Base-by-base conservation (phyloP, 2,888 invertebrate genomes). In the Sesia apiformis region DNA sequence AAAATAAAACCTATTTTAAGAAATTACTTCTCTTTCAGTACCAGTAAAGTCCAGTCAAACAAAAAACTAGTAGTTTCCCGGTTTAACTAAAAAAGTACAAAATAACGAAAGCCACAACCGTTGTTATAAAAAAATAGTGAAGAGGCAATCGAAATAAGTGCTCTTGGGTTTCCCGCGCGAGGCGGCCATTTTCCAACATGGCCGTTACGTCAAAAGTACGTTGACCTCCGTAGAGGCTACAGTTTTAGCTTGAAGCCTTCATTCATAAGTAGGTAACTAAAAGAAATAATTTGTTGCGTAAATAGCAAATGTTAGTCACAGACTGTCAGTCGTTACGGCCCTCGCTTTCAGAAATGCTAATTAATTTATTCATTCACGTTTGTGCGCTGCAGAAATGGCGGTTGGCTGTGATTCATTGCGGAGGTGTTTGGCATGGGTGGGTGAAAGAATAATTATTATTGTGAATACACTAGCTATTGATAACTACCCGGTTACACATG, bases 91-190 rank as follows among this genome's bases (percentile, higher is more conserved):
- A 63, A 66, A 59, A 58, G 58, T 60, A 67, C 60, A 58, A 63
- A 65, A 61, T 65, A 60, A 63, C 56, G 59, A 60, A 66, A 69
- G 64, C 67, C 65, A 60, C 66, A 64, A 60, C 57, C 23, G 23
- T 23, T 58, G 59, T 67, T 63, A 65, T 65, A 68, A 67, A 57
- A 23, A 68, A 72, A 70, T 68, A 70, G 69, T 72, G 67, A 69
- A 75, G 76, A 72, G 71, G 78, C 78, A 78, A 81, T 84, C 77
- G 69, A 69, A 76, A 66, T 76, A 70, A 81, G 81, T 80, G 77
- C 76, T 74, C 76, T 79, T 63, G 72, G 79, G 69, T 76, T 79
- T 81, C 74, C 81, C 79, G 77, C 72, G 66, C 60, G 60, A 51
- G 57, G 57, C 68, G 62, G 70, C 76, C 75, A 72, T 76, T 64